Conservation (phyloP, 2,888 invertebrate species). For the Tinea trinotella region DNA sequence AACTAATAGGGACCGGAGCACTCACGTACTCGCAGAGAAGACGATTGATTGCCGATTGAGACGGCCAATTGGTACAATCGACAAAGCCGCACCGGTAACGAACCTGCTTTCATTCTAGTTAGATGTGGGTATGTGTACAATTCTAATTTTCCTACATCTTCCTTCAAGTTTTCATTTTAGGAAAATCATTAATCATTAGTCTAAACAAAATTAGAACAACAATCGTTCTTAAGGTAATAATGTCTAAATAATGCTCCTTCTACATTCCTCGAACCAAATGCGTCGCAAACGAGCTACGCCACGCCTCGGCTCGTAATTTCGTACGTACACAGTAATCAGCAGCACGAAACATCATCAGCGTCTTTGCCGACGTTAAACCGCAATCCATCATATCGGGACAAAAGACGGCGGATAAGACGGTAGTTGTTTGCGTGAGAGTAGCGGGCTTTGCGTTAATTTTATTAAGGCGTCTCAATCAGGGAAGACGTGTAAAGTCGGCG, state of each 20-base stretch:
- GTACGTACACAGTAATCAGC: constrained; percentile 60
- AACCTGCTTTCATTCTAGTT: constrained; percentile 49
- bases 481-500: constrained; percentile 42
- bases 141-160: not conserved
- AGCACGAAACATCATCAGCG: constrained; percentile 56
- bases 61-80: constrained; percentile 70
- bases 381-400: constrained; percentile 69
- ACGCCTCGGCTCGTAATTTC: constrained; percentile 33
- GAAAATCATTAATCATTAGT: too few relatives aligned
- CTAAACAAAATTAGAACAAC: not conserved
- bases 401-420: constrained; percentile 55
- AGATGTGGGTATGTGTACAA: not conserved
- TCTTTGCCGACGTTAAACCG: constrained; percentile 54
- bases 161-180: not conserved
- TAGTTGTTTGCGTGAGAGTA: constrained; percentile 59
- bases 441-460: constrained; percentile 63
- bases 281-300: constrained; percentile 5
- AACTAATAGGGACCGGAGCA: constrained; percentile 20
- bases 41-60: constrained; percentile 71
- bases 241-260: constrained; percentile 5
- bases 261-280: not conserved
- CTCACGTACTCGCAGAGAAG: constrained; percentile 27
- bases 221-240: not conserved
- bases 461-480: constrained; percentile 69
- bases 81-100: constrained; percentile 62